Conservation (phyloP, 2,113 vertebrate genomes). For the Sturnira hondurensis region DNA sequence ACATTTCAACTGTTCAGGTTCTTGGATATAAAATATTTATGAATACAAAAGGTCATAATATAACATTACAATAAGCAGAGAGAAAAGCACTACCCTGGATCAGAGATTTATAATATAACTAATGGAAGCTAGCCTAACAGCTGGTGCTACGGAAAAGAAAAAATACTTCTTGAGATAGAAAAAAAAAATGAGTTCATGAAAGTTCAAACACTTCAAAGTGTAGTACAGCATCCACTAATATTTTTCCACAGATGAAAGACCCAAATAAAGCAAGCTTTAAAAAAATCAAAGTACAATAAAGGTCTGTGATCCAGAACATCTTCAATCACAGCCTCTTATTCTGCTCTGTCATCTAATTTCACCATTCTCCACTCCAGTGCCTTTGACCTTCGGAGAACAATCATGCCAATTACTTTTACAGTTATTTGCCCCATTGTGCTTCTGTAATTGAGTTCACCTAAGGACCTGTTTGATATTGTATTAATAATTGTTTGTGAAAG, state of each 20-base stretch:
- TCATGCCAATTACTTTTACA: conserved; percentile 80
- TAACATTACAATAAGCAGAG: background rate
- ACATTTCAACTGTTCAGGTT: background rate
- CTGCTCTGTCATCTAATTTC: conserved; percentile 81
- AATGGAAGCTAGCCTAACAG: conserved; percentile 10
- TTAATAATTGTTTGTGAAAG: conserved; percentile 59
- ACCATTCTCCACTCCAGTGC: conserved; percentile 75
- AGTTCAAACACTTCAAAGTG: conserved; percentile 68
- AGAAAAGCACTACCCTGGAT: background rate
- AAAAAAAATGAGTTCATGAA: conserved; percentile 38
- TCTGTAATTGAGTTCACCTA: conserved; percentile 74
- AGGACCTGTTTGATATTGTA: conserved; percentile 68
- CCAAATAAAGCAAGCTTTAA: conserved; percentile 64
- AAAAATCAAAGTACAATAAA: conserved; percentile 74
- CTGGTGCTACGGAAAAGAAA: background rate
- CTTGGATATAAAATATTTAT: conserved; percentile 6
- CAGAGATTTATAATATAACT: conserved; percentile 8
- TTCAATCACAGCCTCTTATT: conserved; percentile 78
- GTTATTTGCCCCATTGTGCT: conserved; percentile 77
- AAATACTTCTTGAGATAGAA: background rate
- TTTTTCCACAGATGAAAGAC: conserved; percentile 55
- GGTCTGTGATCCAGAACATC: conserved; percentile 71
- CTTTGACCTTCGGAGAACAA: conserved; percentile 84
- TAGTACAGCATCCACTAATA: conserved; percentile 40
- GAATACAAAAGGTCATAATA: background rate